Base-by-base conservation (phyloP, 2,888 invertebrate species). In the Polia nebulosa region DNA sequence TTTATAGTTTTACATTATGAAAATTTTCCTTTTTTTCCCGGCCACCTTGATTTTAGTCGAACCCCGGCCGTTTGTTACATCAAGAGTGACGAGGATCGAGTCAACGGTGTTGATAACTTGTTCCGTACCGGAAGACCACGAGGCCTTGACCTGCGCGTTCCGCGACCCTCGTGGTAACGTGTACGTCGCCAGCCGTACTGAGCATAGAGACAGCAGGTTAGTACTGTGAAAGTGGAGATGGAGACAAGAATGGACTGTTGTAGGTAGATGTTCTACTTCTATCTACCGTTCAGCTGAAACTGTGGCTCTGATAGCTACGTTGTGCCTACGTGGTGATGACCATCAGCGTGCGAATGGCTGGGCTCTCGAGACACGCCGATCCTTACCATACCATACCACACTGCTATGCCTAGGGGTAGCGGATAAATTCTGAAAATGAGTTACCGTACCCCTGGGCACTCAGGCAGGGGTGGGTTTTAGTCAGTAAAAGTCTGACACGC, bases 91-190 rank as follows among this genome's bases (percentile, higher is more conserved):
- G 0, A 74, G 71, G 0, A 47, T 82, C 1, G 80, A 80, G 13
- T 87, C 89, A 0, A 66, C 77, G 0, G 85, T 93, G 0, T 64
- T 82, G 0, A 69, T 95, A 17, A 75, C 88, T 0, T 95, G 95
- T 72, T 82, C 84, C 1, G 82, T 94, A 8, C 75, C 85, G 4
- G 83, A 79, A 7, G 58, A 82, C 0, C 63, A 88, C 7, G 60
- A 82, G 3, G 73, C 93, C 2, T 76, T 4, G 5, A 3, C 4
- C 27, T 95, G 95, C 85, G 90, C 90, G 82, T 95, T 95, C 89
- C 87, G 91, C 0, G 83, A 90, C 44, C 92, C 94, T 0, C 61
- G 78, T 0, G 91, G 91, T 7, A 79, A 71, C 2, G 76, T 91
- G 7, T 83, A 92, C 8, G 72, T 95, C 15, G 93, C 92, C 0